These are phyloP conservation scores for Melipona bicolor DNA, from an alignment of 2,888 invertebrate species.

Conservation along the genomic window DNA sequence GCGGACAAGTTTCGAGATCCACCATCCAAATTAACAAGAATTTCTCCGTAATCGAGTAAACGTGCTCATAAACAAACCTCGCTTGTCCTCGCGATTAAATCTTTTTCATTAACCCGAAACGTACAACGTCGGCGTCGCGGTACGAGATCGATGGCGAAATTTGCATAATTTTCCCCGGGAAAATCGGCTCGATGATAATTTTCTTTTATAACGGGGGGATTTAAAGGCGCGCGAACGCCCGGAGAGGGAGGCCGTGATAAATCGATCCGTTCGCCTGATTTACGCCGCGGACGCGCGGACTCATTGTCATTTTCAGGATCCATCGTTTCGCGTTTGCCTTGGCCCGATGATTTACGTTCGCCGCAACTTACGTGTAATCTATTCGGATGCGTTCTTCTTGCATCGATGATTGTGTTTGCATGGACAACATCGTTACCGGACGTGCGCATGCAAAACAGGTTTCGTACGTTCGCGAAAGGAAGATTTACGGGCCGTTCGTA, in stretches of 20 bases:
- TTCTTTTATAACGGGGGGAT: constrained; percentile 3
- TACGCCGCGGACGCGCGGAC: constrained; percentile 36
- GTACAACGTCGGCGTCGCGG: background rate
- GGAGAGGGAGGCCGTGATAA: background rate
- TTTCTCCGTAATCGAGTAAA: no score
- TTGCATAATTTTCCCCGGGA: constrained; percentile 1
- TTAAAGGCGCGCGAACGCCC: background rate
- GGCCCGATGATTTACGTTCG: constrained; percentile 59
- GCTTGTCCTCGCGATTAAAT: background rate
- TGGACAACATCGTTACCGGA: constrained; percentile 64
- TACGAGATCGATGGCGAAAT: background rate
- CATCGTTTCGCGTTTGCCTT: constrained; percentile 26
- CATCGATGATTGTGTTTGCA: constrained; percentile 65
- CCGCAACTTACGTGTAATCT: constrained; percentile 61
- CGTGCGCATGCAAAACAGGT: constrained; percentile 56
- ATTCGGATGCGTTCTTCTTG: constrained; percentile 66
- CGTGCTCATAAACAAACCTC: background rate
- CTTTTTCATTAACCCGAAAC: background rate
- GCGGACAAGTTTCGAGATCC: no score
- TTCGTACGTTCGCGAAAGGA: constrained; percentile 53
- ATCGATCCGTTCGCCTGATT: constrained; percentile 38
- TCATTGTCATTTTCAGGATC: constrained; percentile 58
- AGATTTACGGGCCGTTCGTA: constrained; percentile 54
- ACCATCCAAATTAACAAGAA: no score
- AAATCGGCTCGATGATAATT: constrained; percentile 16